phyloP scores from a whole-genome alignment of 2,113 vertebrate species.

The Sceloporus tristichus region DNA sequence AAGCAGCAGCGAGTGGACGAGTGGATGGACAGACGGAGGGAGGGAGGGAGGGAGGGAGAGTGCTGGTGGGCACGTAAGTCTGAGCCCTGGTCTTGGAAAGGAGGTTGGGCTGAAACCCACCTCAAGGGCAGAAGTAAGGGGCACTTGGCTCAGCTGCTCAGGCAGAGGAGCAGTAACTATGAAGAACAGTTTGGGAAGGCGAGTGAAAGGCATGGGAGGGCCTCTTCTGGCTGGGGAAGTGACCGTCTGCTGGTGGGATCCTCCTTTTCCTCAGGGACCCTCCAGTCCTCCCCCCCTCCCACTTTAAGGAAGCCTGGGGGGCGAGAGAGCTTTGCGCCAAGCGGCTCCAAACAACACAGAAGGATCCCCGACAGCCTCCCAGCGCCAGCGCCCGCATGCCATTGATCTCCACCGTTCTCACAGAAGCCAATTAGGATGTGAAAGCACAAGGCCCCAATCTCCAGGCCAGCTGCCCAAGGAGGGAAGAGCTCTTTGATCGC shows the following conservation, averaged over 20 bases:
- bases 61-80: too few species aligned
- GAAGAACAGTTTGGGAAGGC: too few species aligned
- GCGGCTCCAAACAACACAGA: too few species aligned
- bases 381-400: background rate
- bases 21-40: too few species aligned
- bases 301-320: background rate
- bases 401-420: too few species aligned
- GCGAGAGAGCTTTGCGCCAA: too few species aligned
- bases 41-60: too few species aligned
- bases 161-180: background rate
- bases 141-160: background rate
- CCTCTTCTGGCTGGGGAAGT: background rate
- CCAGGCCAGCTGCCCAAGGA: background rate
- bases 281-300: background rate
- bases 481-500: background rate
- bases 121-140: background rate
- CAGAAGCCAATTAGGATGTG: background rate
- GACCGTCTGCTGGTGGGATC: background rate
- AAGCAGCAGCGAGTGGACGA: too few species aligned
- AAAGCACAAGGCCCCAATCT: background rate
- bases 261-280: too few species aligned
- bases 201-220: background rate
- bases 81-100: too few species aligned
- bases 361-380: background rate
- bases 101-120: background rate